These are phyloP conservation scores for Bombus waltoni DNA, from an alignment of 1,140 invertebrate genomes.

Conservation along the genomic window DNA sequence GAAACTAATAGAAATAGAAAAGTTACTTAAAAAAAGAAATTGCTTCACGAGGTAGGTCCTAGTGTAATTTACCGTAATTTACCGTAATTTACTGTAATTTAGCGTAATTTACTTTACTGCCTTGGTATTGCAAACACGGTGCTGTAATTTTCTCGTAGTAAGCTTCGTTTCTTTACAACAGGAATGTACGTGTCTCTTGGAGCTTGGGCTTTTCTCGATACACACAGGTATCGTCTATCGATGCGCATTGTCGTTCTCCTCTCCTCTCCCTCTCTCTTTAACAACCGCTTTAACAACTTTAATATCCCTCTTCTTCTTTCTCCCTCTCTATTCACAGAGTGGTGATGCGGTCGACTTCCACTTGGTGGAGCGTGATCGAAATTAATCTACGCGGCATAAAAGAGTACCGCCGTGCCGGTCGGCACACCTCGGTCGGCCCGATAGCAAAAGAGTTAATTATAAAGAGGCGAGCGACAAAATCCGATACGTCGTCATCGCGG, in stretches of 20 bases:
- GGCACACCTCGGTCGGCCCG: slow-evolving; percentile 53
- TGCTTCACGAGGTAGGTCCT: no score
- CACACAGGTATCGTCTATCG: background rate
- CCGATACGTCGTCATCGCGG: slow-evolving; percentile 53
- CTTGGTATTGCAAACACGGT: no score
- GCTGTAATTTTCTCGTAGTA: no score
- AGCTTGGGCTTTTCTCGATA: background rate
- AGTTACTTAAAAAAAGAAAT: no score
- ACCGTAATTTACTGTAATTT: no score
- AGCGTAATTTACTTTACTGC: no score
- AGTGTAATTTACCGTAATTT: no score
- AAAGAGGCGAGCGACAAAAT: slow-evolving; percentile 67
- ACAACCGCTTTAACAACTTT: background rate
- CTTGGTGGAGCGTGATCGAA: slow-evolving; percentile 75
- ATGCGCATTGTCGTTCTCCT: slow-evolving; percentile 46
- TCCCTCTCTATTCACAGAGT: background rate
- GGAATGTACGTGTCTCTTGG: no score
- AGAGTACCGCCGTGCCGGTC: slow-evolving; percentile 54
- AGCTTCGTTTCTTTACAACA: no score
- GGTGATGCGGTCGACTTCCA: slow-evolving; percentile 64
- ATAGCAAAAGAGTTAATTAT: slow-evolving; percentile 76
- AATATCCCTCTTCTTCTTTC: background rate
- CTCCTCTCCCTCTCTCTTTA: slow-evolving; percentile 12
- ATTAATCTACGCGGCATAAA: slow-evolving; percentile 74
- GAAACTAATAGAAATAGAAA: no score